phyloP scores from a whole-genome alignment of 2,888 invertebrate species.

The Rosalia funebris region DNA sequence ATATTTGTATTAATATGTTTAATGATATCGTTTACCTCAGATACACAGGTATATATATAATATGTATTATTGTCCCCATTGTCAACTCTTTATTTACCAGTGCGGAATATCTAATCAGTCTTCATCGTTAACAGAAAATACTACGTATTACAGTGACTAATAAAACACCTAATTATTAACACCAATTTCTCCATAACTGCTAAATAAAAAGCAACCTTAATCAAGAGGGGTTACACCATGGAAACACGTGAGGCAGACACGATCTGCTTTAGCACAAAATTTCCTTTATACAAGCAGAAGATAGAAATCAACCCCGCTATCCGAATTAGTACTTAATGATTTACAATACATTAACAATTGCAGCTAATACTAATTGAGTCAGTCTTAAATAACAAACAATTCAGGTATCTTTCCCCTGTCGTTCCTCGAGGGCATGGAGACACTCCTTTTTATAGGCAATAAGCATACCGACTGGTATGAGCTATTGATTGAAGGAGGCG shows the following conservation, averaged over 20 bases:
- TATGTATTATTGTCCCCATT: constrained; percentile 50
- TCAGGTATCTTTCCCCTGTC: constrained; percentile 27
- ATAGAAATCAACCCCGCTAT: constrained; percentile 16
- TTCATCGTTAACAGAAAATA: constrained; percentile 24
- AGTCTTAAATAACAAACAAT: constrained; percentile 46
- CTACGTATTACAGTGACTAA: too few species aligned
- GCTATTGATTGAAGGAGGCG: constrained; percentile 22
- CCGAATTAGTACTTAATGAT: constrained; percentile 16
- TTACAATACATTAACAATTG: constrained; percentile 19
- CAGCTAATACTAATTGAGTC: constrained; percentile 51
- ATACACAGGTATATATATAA: constrained; percentile 23
- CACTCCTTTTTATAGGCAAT: constrained; percentile 4
- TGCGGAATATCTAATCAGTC: constrained; percentile 41
- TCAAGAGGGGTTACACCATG: constrained; percentile 20
- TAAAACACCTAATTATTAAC: constrained; percentile 12
- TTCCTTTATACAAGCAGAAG: constrained; percentile 24
- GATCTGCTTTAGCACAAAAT: constrained; percentile 23
- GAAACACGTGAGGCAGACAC: constrained; percentile 14
- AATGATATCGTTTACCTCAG: constrained; percentile 41
- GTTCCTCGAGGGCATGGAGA: background rate
- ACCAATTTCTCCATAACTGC: constrained; percentile 20
- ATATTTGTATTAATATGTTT: constrained; percentile 35
- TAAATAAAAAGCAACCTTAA: constrained; percentile 38
- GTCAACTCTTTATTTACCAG: constrained; percentile 49
- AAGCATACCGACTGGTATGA: constrained; percentile 3